These are phyloP conservation scores for Cotesia vestalis DNA, from an alignment of 1,140 invertebrate genomes.

Conservation along the genomic window DNA sequence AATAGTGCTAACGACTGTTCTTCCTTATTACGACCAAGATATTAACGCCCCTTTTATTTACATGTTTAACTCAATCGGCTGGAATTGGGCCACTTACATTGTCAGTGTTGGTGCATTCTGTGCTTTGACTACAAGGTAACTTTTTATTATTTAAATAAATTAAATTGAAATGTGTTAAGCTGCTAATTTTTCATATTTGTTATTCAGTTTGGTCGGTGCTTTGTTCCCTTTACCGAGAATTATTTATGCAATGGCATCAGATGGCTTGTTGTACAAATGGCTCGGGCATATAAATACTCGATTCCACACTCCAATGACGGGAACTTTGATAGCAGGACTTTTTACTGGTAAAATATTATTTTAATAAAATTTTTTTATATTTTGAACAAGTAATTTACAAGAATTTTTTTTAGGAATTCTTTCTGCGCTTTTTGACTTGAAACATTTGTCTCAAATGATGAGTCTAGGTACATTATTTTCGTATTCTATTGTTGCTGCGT, in stretches of 20 bases:
- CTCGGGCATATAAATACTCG: slow-evolving; percentile 74
- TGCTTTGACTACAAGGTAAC: slow-evolving; percentile 75
- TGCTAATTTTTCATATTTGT: too few relatives aligned
- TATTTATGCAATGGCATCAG: slow-evolving; percentile 88
- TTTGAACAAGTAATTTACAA: too few relatives aligned
- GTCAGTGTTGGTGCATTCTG: slow-evolving; percentile 81
- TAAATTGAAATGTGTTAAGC: too few relatives aligned
- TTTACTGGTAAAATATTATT: slow-evolving; percentile 70
- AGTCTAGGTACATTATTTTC: slow-evolving; percentile 86
- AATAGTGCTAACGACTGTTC: slow-evolving; percentile 85
- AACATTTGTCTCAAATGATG: slow-evolving; percentile 85
- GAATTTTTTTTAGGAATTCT: slow-evolving; percentile 67
- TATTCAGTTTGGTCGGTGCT: slow-evolving; percentile 78
- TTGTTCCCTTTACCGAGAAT: slow-evolving; percentile 88
- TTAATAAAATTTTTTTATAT: too few relatives aligned
- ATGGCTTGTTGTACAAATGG: slow-evolving; percentile 83
- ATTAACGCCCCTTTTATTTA: slow-evolving; percentile 75
- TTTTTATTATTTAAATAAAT: too few relatives aligned
- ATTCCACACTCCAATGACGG: slow-evolving; percentile 82
- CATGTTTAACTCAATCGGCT: slow-evolving; percentile 76
- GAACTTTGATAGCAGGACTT: slow-evolving; percentile 79
- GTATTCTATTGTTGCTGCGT: slow-evolving; percentile 84
- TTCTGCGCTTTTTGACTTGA: slow-evolving; percentile 79
- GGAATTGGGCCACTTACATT: slow-evolving; percentile 77
- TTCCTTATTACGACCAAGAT: slow-evolving; percentile 85